Conservation (phyloP, 2,888 invertebrate species). For the Pammene fasciana region DNA sequence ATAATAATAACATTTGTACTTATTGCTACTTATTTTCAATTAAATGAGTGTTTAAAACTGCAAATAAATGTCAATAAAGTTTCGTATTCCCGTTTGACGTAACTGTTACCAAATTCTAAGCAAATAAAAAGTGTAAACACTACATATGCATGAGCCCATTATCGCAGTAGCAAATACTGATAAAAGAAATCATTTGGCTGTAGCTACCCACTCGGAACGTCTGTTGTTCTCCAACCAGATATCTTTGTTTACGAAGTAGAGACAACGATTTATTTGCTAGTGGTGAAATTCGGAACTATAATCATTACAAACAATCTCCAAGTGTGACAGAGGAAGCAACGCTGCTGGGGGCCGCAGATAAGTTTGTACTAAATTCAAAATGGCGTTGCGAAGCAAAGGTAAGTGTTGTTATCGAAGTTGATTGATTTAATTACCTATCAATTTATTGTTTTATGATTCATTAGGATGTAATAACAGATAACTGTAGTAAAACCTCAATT, state of each 20-base stretch:
- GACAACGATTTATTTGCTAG: slow-evolving; percentile 9
- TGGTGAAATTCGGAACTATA: slow-evolving; percentile 24
- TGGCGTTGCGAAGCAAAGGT: slow-evolving; percentile 41
- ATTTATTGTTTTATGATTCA: slow-evolving; percentile 6
- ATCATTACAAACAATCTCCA: not conserved
- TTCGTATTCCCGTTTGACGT: not conserved
- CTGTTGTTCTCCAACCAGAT: slow-evolving; percentile 13
- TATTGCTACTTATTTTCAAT: too few species aligned
- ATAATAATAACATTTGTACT: too few species aligned
- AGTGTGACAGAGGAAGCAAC: slow-evolving; percentile 1
- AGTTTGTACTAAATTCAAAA: slow-evolving; percentile 27
- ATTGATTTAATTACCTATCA: not conserved
- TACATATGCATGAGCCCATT: slow-evolving; percentile 13
- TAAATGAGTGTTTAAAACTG: too few species aligned
- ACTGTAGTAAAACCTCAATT: not conserved
- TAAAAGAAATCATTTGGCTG: slow-evolving; percentile 31
- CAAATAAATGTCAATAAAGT: not conserved
- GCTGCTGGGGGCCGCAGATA: not conserved
- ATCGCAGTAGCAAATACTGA: slow-evolving; percentile 23
- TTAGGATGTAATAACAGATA: slow-evolving; percentile 1
- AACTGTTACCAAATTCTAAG: slow-evolving; percentile 11
- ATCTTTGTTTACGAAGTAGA: slow-evolving; percentile 29
- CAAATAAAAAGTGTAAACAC: slow-evolving; percentile 28
- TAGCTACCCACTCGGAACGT: slow-evolving; percentile 22
- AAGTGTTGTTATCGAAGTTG: slow-evolving; percentile 1